These are phyloP conservation scores for Tetragnatha versicolor DNA, from an alignment of 1,140 invertebrate species.

Conservation along the genomic window DNA sequence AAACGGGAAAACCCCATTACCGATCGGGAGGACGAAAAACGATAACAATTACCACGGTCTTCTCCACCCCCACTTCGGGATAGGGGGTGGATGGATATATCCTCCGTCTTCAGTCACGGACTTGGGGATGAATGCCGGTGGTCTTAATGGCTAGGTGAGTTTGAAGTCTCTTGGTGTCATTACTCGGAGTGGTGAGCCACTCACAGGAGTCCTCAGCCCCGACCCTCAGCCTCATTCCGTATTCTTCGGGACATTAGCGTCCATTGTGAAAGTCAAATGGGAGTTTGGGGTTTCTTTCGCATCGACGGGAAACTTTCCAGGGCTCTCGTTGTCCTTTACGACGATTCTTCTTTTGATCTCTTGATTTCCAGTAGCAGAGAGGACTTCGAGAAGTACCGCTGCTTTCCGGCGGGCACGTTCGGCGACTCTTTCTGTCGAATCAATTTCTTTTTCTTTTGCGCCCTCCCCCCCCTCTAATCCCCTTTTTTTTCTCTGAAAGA, in stretches of 20 bases:
- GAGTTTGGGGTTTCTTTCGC: slow-evolving; percentile 43
- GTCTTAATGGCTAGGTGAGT: slow-evolving; percentile 45
- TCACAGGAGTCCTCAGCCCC: not conserved
- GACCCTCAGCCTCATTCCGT: slow-evolving; percentile 27
- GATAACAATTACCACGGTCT: slow-evolving; percentile 48
- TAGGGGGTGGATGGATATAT: not conserved
- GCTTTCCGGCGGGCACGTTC: slow-evolving; percentile 38
- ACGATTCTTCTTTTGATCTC: slow-evolving; percentile 20
- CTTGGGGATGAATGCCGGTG: not conserved
- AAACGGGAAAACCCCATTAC: slow-evolving; percentile 41
- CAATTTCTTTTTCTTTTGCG: slow-evolving; percentile 37
- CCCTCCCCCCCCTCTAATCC: not conserved
- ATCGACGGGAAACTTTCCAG: slow-evolving; percentile 47
- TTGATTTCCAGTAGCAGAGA: slow-evolving; percentile 36
- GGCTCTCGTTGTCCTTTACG: slow-evolving; percentile 28
- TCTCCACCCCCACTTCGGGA: not conserved
- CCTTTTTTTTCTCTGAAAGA: not conserved
- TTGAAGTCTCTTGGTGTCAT: slow-evolving; percentile 41
- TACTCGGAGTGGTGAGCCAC: slow-evolving; percentile 34
- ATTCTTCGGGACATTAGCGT: slow-evolving; percentile 54
- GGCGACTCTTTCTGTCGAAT: slow-evolving; percentile 50
- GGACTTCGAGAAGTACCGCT: slow-evolving; percentile 37
- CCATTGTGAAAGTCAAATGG: slow-evolving; percentile 55
- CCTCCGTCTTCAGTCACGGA: slow-evolving; percentile 35
- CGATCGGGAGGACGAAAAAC: slow-evolving; percentile 51